phyloP scores from a whole-genome alignment of 2,888 invertebrate species.

The Pteria penguin region DNA sequence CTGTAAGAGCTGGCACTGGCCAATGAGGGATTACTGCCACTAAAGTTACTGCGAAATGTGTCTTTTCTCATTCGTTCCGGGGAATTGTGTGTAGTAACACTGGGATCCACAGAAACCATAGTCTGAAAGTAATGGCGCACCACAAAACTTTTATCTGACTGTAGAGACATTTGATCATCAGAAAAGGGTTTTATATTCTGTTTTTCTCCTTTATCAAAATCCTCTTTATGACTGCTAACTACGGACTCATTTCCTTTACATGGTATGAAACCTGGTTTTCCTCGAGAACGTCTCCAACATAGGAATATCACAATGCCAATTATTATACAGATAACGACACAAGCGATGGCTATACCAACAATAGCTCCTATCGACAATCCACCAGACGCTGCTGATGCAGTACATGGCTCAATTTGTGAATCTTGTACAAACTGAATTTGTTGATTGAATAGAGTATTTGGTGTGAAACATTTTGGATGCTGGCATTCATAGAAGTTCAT shows the following conservation, averaged over 20 bases:
- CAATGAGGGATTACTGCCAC: constrained; percentile 26
- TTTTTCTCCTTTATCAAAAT: constrained; percentile 29
- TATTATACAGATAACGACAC: constrained; percentile 56
- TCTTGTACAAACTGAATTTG: constrained; percentile 51
- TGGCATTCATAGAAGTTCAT: constrained; percentile 46
- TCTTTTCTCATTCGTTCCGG: constrained; percentile 32
- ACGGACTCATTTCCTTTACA: constrained; percentile 24
- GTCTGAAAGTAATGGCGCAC: constrained; percentile 71
- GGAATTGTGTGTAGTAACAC: constrained; percentile 20
- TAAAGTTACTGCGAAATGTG: constrained; percentile 13
- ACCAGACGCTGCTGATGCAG: constrained; percentile 1
- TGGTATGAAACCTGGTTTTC: constrained; percentile 37
- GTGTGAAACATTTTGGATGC: constrained; percentile 55
- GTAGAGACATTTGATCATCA: constrained; percentile 66
- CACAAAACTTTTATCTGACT: constrained; percentile 73
- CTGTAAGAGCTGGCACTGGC: constrained; percentile 22
- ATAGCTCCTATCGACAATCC: constrained; percentile 38
- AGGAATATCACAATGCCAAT: constrained; percentile 54
- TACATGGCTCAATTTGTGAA: constrained; percentile 49
- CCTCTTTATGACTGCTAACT: constrained; percentile 52
- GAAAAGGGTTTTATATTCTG: constrained; percentile 18
- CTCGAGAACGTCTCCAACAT: constrained; percentile 55
- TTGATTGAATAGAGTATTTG: constrained; percentile 44
- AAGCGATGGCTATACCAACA: constrained; percentile 44
- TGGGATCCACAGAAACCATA: constrained; percentile 50